phyloP scores from a whole-genome alignment of 2,888 invertebrate species.

The Chloroclysta siterata region DNA sequence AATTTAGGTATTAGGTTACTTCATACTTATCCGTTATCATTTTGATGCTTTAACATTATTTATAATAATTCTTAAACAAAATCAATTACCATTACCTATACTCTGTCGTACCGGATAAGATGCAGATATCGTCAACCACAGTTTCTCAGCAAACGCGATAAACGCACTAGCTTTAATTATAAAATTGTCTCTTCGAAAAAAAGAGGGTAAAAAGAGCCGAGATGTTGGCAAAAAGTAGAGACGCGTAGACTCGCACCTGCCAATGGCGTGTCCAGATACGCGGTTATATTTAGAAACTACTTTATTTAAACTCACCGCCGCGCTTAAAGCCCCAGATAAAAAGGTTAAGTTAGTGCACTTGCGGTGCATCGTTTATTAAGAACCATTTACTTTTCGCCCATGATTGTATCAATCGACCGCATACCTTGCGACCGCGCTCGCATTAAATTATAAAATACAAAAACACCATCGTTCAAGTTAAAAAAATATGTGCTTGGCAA shows the following conservation, averaged over 20 bases:
- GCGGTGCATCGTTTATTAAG: slow-evolving; percentile 76
- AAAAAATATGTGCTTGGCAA: slow-evolving; percentile 49
- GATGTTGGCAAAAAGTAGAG: slow-evolving; percentile 66
- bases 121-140: slow-evolving; percentile 64
- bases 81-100: slow-evolving; percentile 53
- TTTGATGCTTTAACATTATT: neutral
- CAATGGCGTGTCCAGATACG: slow-evolving; percentile 81
- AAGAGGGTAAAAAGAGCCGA: slow-evolving; percentile 59
- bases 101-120: slow-evolving; percentile 56
- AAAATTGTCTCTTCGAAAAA: slow-evolving; percentile 74
- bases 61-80: slow-evolving; percentile 47
- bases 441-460: slow-evolving; percentile 52
- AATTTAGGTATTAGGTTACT: no score
- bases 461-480: slow-evolving; percentile 46
- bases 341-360: slow-evolving; percentile 74
- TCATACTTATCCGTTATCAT: neutral
- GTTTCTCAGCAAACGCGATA: slow-evolving; percentile 70
- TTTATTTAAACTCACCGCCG: slow-evolving; percentile 81
- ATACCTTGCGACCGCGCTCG: slow-evolving; percentile 53
- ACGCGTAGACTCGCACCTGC: slow-evolving; percentile 79
- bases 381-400: slow-evolving; percentile 78
- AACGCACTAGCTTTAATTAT: slow-evolving; percentile 77
- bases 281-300: slow-evolving; percentile 83
- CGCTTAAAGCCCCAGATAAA: slow-evolving; percentile 78
- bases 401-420: slow-evolving; percentile 77